Evolutionary conservation across 2,888 invertebrate species (phyloP).

Genomic region (Agrotis ipsilon): DNA sequence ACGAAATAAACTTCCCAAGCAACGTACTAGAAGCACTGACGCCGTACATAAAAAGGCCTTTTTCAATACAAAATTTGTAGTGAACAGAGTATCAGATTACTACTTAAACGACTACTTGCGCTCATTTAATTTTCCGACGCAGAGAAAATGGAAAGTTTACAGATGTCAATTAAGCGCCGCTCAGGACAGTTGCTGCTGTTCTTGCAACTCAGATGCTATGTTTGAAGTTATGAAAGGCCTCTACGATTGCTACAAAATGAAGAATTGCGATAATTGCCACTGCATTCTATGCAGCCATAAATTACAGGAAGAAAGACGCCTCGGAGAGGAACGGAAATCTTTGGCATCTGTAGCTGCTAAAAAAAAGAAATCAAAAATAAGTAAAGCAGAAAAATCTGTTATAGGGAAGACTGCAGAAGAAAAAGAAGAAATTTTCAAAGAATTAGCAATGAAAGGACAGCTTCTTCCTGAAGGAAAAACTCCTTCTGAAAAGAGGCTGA

Average conservation of each 20-base stretch:
- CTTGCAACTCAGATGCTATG: constrained; percentile 82
- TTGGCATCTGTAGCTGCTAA: constrained; percentile 25
- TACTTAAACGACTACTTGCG: constrained; percentile 22
- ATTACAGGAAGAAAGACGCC: constrained; percentile 39
- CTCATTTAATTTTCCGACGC: constrained; percentile 33
- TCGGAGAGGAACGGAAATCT: constrained; percentile 37
- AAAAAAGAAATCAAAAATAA: constrained; percentile 31
- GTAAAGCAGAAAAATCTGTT: constrained; percentile 31
- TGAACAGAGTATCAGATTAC: constrained; percentile 36
- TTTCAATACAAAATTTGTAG: constrained; percentile 35
- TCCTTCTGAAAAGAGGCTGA: background rate
- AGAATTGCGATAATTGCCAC: constrained; percentile 81
- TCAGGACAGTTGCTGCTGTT: constrained; percentile 72
- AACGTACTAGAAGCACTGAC: constrained; percentile 31
- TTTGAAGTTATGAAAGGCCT: constrained; percentile 86
- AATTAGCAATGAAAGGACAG: constrained; percentile 15
- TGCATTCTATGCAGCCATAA: constrained; percentile 82
- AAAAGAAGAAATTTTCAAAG: background rate
- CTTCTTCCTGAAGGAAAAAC: constrained; percentile 9
- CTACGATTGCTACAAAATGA: constrained; percentile 84
- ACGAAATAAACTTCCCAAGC: constrained; percentile 15
- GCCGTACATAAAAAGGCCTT: constrained; percentile 9
- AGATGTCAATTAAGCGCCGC: constrained; percentile 69
- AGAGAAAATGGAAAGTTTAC: constrained; percentile 56
- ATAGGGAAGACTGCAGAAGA: background rate